These are phyloP conservation scores for Equus przewalskii DNA, from an alignment of 2,113 vertebrate species.

Conservation along the genomic window DNA sequence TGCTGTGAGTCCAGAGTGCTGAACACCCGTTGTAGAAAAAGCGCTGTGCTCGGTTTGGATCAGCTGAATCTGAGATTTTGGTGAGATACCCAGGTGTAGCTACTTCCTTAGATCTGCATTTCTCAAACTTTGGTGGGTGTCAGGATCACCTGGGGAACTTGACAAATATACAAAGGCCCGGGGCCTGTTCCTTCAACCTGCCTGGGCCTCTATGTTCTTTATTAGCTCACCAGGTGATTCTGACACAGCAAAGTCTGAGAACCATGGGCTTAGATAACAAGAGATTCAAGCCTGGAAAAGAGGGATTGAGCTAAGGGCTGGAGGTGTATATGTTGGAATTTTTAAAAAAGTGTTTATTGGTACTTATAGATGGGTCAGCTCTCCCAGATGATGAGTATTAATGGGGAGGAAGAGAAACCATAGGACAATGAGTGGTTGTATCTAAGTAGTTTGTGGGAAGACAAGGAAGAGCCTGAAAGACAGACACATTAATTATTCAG, in stretches of 20 bases:
- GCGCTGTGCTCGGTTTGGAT: background rate
- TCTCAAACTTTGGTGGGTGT: background rate
- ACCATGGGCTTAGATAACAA: background rate
- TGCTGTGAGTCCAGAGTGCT: background rate
- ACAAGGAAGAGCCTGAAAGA: background rate
- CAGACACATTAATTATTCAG: slow-evolving; percentile 51
- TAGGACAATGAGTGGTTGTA: background rate
- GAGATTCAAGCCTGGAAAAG: background rate
- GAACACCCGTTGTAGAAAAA: background rate
- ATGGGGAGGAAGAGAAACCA: background rate
- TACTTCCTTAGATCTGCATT: background rate
- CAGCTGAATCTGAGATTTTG: background rate
- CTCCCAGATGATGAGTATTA: background rate
- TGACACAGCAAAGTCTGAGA: background rate
- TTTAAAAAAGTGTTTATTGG: background rate
- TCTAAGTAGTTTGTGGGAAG: background rate
- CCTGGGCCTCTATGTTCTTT: background rate
- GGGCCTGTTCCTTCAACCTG: background rate
- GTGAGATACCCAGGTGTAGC: background rate
- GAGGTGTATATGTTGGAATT: slow-evolving; percentile 19
- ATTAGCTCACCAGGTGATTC: background rate
- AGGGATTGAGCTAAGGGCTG: background rate
- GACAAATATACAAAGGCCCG: background rate
- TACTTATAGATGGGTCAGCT: background rate
- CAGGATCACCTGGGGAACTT: background rate